Conservation (phyloP, 1,140 invertebrate species). For the Oryctes rhinoceros region DNA sequence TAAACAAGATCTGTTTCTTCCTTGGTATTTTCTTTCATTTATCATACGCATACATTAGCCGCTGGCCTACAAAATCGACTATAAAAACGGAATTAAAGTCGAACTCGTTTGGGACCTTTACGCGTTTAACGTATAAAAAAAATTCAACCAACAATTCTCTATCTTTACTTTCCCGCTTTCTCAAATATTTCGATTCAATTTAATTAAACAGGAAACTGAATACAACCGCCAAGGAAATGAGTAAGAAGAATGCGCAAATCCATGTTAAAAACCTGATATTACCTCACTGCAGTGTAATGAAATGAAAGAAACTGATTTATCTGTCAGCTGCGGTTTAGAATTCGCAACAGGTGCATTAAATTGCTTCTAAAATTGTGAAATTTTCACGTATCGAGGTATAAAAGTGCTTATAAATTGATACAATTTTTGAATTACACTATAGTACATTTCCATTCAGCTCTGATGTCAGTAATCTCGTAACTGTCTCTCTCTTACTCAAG, state of each 20-base stretch:
- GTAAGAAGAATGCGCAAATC: not conserved
- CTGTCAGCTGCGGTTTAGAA: not conserved
- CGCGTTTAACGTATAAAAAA: not conserved
- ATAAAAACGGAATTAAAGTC: slow-evolving; percentile 7
- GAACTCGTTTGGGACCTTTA: not conserved
- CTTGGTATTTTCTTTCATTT: slow-evolving; percentile 6
- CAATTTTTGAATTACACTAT: too few species aligned
- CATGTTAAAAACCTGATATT: not conserved
- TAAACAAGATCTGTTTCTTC: not conserved
- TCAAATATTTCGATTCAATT: too few species aligned
- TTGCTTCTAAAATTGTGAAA: not conserved
- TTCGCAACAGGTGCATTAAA: slow-evolving; percentile 5
- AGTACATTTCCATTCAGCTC: too few species aligned
- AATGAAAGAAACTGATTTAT: slow-evolving; percentile 6
- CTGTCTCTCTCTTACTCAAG: too few species aligned
- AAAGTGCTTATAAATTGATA: slow-evolving; percentile 1
- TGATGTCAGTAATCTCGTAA: too few species aligned
- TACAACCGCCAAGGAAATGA: too few species aligned
- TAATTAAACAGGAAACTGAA: too few species aligned
- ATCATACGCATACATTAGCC: slow-evolving; percentile 14
- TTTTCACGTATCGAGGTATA: not conserved
- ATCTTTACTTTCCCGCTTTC: not conserved
- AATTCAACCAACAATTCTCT: not conserved
- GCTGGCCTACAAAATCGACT: not conserved
- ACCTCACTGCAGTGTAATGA: slow-evolving; percentile 9